Base-by-base conservation (phyloP, 2,113 vertebrate species). In the Puma concolor region DNA sequence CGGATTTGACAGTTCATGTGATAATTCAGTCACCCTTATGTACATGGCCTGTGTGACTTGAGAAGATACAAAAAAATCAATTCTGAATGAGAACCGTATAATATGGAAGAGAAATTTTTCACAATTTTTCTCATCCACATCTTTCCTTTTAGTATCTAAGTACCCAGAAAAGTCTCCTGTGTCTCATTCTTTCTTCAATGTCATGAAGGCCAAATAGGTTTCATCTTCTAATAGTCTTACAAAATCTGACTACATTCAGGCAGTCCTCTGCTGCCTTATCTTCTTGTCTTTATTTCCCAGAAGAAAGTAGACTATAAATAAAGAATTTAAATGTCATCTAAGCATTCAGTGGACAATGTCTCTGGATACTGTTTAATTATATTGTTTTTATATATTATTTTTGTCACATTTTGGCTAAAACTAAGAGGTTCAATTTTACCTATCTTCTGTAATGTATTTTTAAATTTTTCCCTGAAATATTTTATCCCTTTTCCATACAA, bases 21-120 rank as follows among this genome's bases (percentile, higher is more conserved):
- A 96, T 67, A 97, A 98, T 96, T 89, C 89, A 89, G n/a, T 97
- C 87, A 90, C 38, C 52, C 48, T 84, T 85, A 76, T 44, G 38
- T 80, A 79, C 16, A 63, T 13, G 10, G 38, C 71, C 80, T 50
- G 50, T 97, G 66, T 96, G 96, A 84, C 74, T 92, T 76, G 25
- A 69, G 27, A 89, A 95, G 64, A 96, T 96, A 38, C 88, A 97
- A 88, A 86, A 91, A 94, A 85, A 88, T 90, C 83, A 89, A 96
- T 96, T 92, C 27, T 76, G 86, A 94, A 91, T 80, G 69, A 96
- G 29, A 93, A 94, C 54, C 89, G 86, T 89, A 79, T 89, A 82
- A 94, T 72, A 86, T 84, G 1, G 83, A 93, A 95, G 27, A 91
- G 44, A 63, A 74, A 48, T 88, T 96, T 97, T 92, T 71, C 33